These are phyloP conservation scores for Sphenopsis melanotis DNA, from an alignment of 2,797 vertebrate genomes.

Conservation along the genomic window DNA sequence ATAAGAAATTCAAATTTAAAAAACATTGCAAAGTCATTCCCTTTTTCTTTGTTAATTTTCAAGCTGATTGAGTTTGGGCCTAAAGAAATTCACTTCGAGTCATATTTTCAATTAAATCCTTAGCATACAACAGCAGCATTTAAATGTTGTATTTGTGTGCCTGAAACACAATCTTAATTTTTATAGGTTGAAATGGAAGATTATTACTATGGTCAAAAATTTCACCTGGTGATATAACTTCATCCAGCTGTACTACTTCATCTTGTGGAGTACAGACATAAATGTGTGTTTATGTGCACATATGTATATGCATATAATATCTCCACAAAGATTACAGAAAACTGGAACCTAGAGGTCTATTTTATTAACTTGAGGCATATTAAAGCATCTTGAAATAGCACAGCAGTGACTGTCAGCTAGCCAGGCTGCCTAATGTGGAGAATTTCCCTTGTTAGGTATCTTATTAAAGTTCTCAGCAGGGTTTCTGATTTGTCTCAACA, in stretches of 20 bases:
- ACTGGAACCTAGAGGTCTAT: neutral
- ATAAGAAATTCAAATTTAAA: neutral
- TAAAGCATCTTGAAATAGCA: slow-evolving; percentile 38
- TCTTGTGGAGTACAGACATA: neutral
- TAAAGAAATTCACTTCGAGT: neutral
- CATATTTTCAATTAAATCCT: slow-evolving; percentile 9
- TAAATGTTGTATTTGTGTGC: neutral
- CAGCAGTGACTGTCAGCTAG: slow-evolving; percentile 44
- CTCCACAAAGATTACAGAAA: neutral
- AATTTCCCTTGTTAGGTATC: slow-evolving; percentile 52
- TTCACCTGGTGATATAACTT: neutral
- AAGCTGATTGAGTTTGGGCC: neutral
- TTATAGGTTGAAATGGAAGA: neutral
- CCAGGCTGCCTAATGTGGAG: slow-evolving; percentile 41
- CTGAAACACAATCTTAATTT: neutral
- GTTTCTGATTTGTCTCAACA: slow-evolving; percentile 31
- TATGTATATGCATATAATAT: neutral
- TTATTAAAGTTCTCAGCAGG: slow-evolving; percentile 62
- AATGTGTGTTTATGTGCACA: neutral
- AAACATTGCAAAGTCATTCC: neutral
- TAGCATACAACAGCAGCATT: neutral
- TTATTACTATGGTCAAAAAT: neutral
- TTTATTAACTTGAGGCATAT: neutral
- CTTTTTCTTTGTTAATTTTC: neutral
- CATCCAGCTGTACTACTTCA: neutral